Conservation (phyloP, 2,888 invertebrate genomes). For the Agrochola circellaris region DNA sequence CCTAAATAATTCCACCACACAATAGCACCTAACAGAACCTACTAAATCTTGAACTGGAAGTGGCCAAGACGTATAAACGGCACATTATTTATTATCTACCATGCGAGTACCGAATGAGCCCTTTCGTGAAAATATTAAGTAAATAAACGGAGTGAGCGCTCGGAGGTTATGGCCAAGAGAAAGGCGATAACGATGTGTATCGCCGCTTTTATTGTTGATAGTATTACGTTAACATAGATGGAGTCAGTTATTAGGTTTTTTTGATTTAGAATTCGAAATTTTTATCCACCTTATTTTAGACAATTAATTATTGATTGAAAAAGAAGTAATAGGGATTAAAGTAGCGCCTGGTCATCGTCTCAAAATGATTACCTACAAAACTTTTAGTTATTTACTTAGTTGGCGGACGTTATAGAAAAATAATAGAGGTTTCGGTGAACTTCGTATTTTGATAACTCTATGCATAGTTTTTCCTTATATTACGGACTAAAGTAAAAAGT, state of each 20-base stretch:
- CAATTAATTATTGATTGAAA: background rate
- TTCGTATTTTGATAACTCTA: background rate
- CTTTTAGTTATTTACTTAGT: background rate
- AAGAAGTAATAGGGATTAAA: background rate
- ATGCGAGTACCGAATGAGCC: conserved; percentile 79
- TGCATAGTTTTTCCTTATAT: background rate
- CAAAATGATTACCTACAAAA: background rate
- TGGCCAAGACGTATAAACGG: conserved; percentile 73
- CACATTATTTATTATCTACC: conserved; percentile 83
- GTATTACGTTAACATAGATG: conserved; percentile 28
- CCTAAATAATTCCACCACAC: conserved; percentile 33
- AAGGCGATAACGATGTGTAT: conserved; percentile 56
- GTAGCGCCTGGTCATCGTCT: background rate
- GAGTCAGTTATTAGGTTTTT: background rate
- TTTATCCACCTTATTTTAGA: background rate
- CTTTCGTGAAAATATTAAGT: conserved; percentile 84
- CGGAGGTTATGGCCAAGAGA: conserved; percentile 67
- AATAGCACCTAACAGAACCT: conserved; percentile 37
- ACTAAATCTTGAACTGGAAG: conserved; percentile 70
- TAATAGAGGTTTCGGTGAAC: background rate
- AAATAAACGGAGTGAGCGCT: conserved; percentile 77
- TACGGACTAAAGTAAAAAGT: background rate
- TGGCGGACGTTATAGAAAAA: background rate
- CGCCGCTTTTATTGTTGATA: conserved; percentile 50
- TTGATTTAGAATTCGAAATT: background rate